These are phyloP conservation scores for Tolypeutes matacus DNA, from an alignment of 2,797 vertebrate species.

Conservation along the genomic window DNA sequence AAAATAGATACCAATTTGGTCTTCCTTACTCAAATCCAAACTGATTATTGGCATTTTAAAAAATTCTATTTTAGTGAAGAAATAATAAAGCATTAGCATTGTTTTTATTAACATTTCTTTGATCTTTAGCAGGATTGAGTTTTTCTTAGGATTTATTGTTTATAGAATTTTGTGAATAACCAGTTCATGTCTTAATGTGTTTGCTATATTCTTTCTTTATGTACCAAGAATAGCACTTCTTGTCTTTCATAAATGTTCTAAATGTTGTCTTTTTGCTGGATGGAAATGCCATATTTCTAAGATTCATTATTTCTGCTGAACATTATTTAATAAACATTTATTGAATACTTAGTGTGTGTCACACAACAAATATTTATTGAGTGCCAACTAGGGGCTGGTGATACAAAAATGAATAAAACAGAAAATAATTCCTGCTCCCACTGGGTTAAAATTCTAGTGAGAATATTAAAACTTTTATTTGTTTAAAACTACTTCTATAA, in stretches of 20 bases:
- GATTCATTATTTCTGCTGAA: neutral
- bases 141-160: neutral
- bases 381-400: neutral
- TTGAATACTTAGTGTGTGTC: neutral
- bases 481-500: neutral
- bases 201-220: neutral
- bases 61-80: neutral
- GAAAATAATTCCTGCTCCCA: neutral
- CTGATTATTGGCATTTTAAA: neutral
- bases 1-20: neutral
- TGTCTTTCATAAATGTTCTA: neutral
- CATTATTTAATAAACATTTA: slow-evolving; percentile 13
- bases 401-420: slow-evolving; percentile 16
- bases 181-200: neutral
- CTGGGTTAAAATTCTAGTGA: neutral
- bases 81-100: neutral
- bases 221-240: neutral
- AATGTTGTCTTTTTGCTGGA: neutral
- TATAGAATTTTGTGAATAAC: neutral
- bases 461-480: neutral
- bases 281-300: neutral
- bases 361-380: neutral
- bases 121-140: too few relatives aligned
- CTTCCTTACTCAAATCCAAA: neutral
- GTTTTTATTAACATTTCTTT: neutral